Evolutionary conservation across 1,140 invertebrate species (phyloP).

Genomic region (Drosophila pectinifera): DNA sequence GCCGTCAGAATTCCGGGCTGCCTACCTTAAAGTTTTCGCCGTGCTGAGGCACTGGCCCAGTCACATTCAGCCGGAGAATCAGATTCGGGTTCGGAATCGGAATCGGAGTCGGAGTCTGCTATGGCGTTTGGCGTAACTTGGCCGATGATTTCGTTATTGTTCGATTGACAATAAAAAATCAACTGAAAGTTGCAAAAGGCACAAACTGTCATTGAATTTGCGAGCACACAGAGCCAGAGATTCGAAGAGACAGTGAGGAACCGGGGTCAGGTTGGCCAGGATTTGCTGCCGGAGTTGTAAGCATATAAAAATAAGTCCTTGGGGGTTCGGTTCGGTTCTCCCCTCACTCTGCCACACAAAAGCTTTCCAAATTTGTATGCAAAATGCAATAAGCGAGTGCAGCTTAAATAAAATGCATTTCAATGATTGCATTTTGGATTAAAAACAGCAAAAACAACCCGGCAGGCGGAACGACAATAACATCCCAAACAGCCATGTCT

Average conservation of each 20-base stretch:
- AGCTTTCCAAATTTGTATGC: slow-evolving; percentile 73
- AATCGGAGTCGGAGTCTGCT: slow-evolving; percentile 28
- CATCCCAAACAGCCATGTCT: slow-evolving; percentile 14
- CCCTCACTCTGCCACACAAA: slow-evolving; percentile 28
- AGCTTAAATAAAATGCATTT: slow-evolving; percentile 83
- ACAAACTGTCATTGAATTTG: slow-evolving; percentile 78
- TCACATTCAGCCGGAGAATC: slow-evolving; percentile 13
- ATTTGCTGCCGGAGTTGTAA: slow-evolving; percentile 47
- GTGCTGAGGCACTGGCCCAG: slow-evolving; percentile 47
- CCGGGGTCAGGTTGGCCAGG: slow-evolving; percentile 27
- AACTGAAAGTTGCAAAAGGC: slow-evolving; percentile 80
- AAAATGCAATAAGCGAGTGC: slow-evolving; percentile 77
- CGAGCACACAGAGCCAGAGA: slow-evolving; percentile 7
- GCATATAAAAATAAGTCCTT: slow-evolving; percentile 78
- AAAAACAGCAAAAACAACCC: slow-evolving; percentile 53
- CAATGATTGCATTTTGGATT: slow-evolving; percentile 82
- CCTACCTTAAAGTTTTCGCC: slow-evolving; percentile 80
- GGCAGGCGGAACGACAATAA: slow-evolving; percentile 16
- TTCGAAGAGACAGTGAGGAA: slow-evolving; percentile 1
- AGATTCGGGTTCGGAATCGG: slow-evolving; percentile 9
- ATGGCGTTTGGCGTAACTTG: slow-evolving; percentile 79
- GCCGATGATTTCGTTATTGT: slow-evolving; percentile 83
- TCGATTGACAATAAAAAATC: slow-evolving; percentile 84
- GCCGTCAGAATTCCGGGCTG: slow-evolving; percentile 50
- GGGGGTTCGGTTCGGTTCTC: slow-evolving; percentile 35